These are phyloP conservation scores for Acrocephalus arundinaceus DNA, from an alignment of 2,113 vertebrate genomes.

Conservation along the genomic window DNA sequence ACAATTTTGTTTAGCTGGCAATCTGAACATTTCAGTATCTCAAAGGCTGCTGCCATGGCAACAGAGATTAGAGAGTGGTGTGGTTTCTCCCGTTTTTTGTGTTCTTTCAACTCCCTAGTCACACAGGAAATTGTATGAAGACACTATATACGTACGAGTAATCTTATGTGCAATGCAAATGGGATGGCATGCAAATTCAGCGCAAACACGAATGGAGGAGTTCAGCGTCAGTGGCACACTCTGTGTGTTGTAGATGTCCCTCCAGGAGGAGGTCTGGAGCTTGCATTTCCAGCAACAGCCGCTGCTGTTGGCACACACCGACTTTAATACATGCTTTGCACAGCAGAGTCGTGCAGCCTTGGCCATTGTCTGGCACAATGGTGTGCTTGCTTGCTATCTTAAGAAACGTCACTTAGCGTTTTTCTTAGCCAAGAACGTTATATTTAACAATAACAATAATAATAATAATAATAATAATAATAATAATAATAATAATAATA, in stretches of 20 bases:
- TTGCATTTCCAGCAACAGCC: not conserved
- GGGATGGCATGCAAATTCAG: slow-evolving; percentile 37
- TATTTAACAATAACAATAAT: not conserved
- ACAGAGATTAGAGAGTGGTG: slow-evolving; percentile 81
- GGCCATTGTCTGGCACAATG: slow-evolving; percentile 52
- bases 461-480: not conserved
- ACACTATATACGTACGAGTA: slow-evolving; percentile 45
- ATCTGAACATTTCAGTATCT: slow-evolving; percentile 85
- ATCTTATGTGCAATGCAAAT: slow-evolving; percentile 30
- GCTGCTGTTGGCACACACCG: slow-evolving; percentile 36
- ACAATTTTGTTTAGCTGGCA: slow-evolving; percentile 89
- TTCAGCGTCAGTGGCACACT: not conserved
- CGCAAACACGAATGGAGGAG: slow-evolving; percentile 20
- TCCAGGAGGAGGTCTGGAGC: not conserved
- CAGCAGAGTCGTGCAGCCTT: not conserved
- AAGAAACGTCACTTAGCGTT: not conserved
- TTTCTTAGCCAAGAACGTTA: not conserved
- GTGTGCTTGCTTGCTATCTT: slow-evolving; percentile 1
- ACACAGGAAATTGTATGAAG: slow-evolving; percentile 71
- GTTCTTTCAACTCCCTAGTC: slow-evolving; percentile 68
- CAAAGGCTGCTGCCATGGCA: slow-evolving; percentile 87
- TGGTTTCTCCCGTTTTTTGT: slow-evolving; percentile 76
- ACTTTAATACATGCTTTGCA: not conserved
- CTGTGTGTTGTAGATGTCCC: not conserved
- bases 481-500: too few species aligned